phyloP scores from a whole-genome alignment of 2,113 vertebrate genomes.

The Gymnorhina tibicen region DNA sequence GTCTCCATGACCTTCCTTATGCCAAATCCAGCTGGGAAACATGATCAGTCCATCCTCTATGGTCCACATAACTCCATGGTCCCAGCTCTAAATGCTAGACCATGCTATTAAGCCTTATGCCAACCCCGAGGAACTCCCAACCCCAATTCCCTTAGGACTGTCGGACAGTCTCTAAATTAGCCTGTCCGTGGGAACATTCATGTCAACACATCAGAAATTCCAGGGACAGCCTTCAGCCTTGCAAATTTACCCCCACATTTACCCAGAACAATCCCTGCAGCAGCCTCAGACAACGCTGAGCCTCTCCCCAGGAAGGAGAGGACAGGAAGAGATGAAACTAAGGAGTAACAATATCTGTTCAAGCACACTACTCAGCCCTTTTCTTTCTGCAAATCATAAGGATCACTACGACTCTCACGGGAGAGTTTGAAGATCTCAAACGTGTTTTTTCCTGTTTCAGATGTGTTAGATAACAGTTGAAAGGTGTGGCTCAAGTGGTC shows the following conservation, averaged over 20 bases:
- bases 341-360: not conserved
- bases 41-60: not conserved
- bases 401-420: not conserved
- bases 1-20: not conserved
- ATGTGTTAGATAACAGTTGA: constrained; percentile 16
- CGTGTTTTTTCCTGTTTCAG: constrained; percentile 57
- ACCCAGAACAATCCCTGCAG: not conserved
- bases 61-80: not conserved
- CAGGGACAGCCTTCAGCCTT: not conserved
- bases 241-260: not conserved
- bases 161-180: not conserved
- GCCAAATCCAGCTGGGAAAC: not conserved
- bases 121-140: rapidly evolving
- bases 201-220: not conserved
- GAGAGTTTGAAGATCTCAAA: constrained; percentile 7
- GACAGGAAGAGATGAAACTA: not conserved
- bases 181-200: not conserved
- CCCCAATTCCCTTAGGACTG: not conserved
- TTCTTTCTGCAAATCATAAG: not conserved
- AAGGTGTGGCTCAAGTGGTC: constrained; percentile 35
- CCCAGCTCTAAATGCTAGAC: not conserved
- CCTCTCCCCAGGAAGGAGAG: not conserved
- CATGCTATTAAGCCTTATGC: not conserved
- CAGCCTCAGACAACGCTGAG: not conserved
- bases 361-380: not conserved